These are phyloP conservation scores for Apodemia zela DNA, from an alignment of 2,888 invertebrate species.

Conservation along the genomic window DNA sequence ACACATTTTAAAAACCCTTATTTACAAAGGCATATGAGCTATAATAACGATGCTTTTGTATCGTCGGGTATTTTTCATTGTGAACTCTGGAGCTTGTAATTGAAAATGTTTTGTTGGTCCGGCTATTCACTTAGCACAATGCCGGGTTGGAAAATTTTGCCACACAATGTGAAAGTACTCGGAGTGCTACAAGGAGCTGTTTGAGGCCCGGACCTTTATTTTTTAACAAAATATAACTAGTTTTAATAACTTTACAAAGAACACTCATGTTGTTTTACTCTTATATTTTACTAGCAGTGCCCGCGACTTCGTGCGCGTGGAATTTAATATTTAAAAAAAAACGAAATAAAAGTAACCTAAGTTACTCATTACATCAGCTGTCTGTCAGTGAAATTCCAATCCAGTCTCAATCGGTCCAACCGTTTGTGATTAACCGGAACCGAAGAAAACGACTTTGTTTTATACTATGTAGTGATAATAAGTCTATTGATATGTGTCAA, in stretches of 20 bases:
- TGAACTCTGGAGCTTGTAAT: constrained; percentile 31
- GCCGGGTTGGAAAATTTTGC: constrained; percentile 9
- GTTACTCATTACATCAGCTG: too few relatives aligned
- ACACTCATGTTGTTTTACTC: not conserved
- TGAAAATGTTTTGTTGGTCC: constrained; percentile 36
- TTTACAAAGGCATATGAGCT: constrained; percentile 7
- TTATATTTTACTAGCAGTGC: too few relatives aligned
- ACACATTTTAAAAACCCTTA: constrained; percentile 1
- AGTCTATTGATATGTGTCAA: too few relatives aligned
- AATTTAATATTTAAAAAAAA: too few relatives aligned
- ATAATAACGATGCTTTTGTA: constrained; percentile 4
- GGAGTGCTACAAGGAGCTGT: constrained; percentile 10
- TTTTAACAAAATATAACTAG: not conserved
- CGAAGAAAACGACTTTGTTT: too few relatives aligned
- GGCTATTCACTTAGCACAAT: constrained; percentile 24
- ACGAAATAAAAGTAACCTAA: too few relatives aligned
- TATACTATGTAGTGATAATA: too few relatives aligned
- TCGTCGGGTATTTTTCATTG: constrained; percentile 5
- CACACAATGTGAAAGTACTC: constrained; percentile 3
- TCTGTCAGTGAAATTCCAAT: too few relatives aligned
- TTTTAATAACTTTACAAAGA: not conserved
- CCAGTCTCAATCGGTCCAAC: too few relatives aligned
- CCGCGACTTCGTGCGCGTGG: too few relatives aligned
- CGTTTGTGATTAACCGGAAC: too few relatives aligned
- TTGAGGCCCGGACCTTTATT: constrained; percentile 2